A percentile compares a stretch with the other conserved stretches of the same genome.
These are phyloP conservation scores for Silurus aristotelis DNA, from an alignment of 2,797 vertebrate species.

Conservation along the genomic window DNA sequence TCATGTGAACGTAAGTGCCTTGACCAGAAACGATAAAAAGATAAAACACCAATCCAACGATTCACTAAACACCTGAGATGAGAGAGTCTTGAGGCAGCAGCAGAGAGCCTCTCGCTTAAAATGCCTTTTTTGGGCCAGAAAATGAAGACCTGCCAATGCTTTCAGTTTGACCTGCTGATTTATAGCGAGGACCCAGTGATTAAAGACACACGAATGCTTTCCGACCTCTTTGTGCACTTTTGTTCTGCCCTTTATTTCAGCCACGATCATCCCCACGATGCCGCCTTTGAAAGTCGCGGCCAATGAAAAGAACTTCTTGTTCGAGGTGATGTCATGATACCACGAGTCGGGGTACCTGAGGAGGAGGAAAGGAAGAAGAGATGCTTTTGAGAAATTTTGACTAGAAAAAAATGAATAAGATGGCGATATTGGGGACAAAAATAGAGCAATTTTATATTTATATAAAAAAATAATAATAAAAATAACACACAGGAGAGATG, in stretches of 20 bases:
- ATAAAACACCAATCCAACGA: too few relatives aligned
- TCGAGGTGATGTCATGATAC: conserved; percentile 99
- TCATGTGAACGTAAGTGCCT: too few relatives aligned
- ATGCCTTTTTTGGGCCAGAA: neutral
- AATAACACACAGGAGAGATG: neutral
- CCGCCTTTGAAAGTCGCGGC: conserved; percentile 92
- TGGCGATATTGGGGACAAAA: neutral
- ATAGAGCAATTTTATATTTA: neutral
- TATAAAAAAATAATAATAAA: neutral
- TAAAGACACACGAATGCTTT: neutral
- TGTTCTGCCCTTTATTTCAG: conserved; percentile 96
- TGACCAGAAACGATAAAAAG: neutral
- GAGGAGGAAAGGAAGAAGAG: conserved; percentile 5
- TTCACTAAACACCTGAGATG: neutral
- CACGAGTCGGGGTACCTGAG: conserved; percentile 98
- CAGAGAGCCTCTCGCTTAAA: neutral
- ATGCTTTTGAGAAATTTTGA: neutral
- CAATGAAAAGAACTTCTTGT: conserved; percentile 99
- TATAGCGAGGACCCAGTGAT: neutral
- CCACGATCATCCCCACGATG: conserved; percentile 99
- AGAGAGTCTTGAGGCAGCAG: neutral
- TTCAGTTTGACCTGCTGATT: neutral
- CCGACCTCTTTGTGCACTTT: conserved; percentile 98
- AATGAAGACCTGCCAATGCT: neutral
- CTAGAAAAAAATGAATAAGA: neutral